Evolutionary conservation across 2,888 invertebrate species (phyloP).

Genomic region (Drosophila kuntzei): DNA sequence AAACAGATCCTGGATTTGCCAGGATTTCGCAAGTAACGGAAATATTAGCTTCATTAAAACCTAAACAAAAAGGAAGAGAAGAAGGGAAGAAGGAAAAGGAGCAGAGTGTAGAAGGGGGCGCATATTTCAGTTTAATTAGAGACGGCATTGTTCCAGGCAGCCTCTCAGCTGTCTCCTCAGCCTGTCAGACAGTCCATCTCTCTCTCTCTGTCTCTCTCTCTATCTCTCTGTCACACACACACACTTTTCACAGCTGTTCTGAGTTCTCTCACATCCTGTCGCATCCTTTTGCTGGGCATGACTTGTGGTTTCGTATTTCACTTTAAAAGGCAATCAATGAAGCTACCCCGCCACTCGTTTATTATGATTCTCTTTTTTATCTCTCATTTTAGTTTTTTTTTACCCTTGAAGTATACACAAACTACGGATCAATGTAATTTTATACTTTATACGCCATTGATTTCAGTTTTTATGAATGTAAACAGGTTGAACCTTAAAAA

Average conservation of each 20-base stretch:
- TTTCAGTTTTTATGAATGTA: constrained; percentile 56
- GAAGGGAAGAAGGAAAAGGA: background rate
- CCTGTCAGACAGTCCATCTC: constrained; percentile 8
- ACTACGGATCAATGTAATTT: constrained; percentile 52
- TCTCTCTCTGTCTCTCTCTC: too few species aligned
- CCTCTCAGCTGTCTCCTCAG: constrained; percentile 31
- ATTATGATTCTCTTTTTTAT: constrained; percentile 16
- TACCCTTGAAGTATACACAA: constrained; percentile 16
- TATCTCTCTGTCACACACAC: too few species aligned
- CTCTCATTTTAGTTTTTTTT: constrained; percentile 10
- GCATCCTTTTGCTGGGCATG: constrained; percentile 56
- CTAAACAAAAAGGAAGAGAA: background rate
- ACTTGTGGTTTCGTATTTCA: constrained; percentile 68
- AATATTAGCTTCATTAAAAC: constrained; percentile 53
- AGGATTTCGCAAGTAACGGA: constrained; percentile 50
- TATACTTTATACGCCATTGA: constrained; percentile 55
- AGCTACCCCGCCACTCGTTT: constrained; percentile 27
- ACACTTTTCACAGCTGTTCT: constrained; percentile 54
- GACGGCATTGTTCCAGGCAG: constrained; percentile 32
- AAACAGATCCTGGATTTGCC: constrained; percentile 27
- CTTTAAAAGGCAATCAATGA: constrained; percentile 68
- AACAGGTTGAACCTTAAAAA: constrained; percentile 36
- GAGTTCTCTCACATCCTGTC: constrained; percentile 52
- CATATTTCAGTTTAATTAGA: constrained; percentile 53
- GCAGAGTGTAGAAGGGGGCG: background rate